These are phyloP conservation scores for Emmelina monodactyla DNA, from an alignment of 2,888 invertebrate genomes.

Conservation along the genomic window DNA sequence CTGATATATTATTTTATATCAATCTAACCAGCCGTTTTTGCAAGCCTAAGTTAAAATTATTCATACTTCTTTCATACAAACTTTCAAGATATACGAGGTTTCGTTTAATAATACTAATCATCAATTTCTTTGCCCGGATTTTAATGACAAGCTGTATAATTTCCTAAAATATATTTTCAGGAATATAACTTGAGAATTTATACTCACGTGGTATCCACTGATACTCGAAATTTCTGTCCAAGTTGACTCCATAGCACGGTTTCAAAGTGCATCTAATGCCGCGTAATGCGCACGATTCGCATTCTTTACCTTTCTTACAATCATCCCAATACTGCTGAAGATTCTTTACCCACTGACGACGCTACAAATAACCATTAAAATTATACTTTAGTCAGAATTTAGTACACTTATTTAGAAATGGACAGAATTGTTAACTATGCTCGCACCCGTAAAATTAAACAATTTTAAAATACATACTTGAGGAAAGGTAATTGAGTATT, in stretches of 20 bases:
- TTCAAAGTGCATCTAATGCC: conserved; percentile 43
- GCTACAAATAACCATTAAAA: too few relatives aligned
- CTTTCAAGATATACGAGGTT: too few relatives aligned
- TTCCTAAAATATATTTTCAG: neutral
- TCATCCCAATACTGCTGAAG: conserved; percentile 45
- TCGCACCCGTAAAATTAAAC: too few relatives aligned
- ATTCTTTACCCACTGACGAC: conserved; percentile 49
- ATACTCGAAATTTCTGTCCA: conserved; percentile 57
- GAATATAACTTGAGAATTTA: neutral
- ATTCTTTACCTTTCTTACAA: conserved; percentile 33
- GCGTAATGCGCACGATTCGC: conserved; percentile 29
- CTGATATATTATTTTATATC: too few relatives aligned
- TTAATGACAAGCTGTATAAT: neutral
- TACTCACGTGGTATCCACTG: conserved; percentile 55
- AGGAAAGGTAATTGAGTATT: conserved; percentile 55
- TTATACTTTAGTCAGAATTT: too few relatives aligned
- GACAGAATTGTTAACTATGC: too few relatives aligned
- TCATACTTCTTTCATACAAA: too few relatives aligned
- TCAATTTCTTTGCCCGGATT: too few relatives aligned
- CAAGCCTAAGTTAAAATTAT: too few relatives aligned
- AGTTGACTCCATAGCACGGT: conserved; percentile 49
- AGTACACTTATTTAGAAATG: too few relatives aligned
- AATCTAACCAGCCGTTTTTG: too few relatives aligned
- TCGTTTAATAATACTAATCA: too few relatives aligned
- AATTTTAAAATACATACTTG: conserved; percentile 38